A percentile compares a stretch with the other conserved stretches of the same genome.
These are phyloP conservation scores for Pogoniulus pusillus DNA, from an alignment of 2,797 vertebrate genomes.

Conservation along the genomic window DNA sequence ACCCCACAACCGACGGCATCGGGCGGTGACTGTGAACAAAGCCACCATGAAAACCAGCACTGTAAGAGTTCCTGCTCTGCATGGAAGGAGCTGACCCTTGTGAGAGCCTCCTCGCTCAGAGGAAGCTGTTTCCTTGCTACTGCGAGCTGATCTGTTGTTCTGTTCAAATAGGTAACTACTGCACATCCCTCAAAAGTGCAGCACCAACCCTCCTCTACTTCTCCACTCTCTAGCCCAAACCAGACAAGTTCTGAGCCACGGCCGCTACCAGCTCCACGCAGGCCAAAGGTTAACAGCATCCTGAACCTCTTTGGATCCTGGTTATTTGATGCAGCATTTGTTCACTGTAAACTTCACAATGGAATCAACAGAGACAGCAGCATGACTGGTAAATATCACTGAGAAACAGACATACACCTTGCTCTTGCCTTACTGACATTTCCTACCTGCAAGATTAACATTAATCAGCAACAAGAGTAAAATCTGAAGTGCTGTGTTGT, in stretches of 20 bases:
- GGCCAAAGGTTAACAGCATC: conserved; percentile 92
- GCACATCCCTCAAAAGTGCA: conserved; percentile 88
- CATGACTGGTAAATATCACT: conserved; percentile 91
- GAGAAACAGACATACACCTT: conserved; percentile 25
- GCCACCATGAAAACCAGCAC: conserved; percentile 90
- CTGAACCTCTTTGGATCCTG: conserved; percentile 93
- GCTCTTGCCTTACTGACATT: conserved; percentile 69
- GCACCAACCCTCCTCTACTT: conserved; percentile 88
- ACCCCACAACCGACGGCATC: conserved; percentile 90
- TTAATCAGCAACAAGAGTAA: neutral
- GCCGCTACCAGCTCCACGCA: conserved; percentile 85
- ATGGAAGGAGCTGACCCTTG: neutral
- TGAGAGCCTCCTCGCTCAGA: neutral
- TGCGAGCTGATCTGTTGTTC: conserved; percentile 20
- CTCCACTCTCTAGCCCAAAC: conserved; percentile 91
- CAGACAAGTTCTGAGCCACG: conserved; percentile 92
- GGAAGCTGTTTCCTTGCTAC: neutral
- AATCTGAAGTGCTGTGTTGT: conserved; percentile 60
- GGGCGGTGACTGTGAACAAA: conserved; percentile 90
- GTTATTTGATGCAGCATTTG: conserved; percentile 92
- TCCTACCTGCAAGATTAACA: conserved; percentile 87
- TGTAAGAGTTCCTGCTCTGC: conserved; percentile 73
- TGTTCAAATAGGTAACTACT: conserved; percentile 79
- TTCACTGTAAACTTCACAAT: conserved; percentile 87
- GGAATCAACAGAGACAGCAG: conserved; percentile 89